Percentiles rank a stretch among this genome's conserved stretches.
Evolutionary conservation across 2,797 vertebrate genomes (phyloP).

Genomic region (Pelodytes ibericus): DNA sequence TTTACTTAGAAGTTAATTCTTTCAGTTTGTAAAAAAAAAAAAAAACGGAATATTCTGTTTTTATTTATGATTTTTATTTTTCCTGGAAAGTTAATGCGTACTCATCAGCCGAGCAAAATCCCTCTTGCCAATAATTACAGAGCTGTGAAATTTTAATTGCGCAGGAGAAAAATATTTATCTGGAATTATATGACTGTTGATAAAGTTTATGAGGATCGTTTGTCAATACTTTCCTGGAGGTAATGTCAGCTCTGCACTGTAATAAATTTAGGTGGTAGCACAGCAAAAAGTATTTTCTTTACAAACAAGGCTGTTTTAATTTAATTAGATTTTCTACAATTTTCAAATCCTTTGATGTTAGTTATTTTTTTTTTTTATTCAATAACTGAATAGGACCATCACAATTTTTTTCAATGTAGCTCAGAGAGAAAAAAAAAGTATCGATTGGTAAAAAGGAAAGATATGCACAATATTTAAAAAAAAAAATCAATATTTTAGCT

Average conservation of each 20-base stretch:
- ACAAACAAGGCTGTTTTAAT: not conserved
- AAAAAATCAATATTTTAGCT: not conserved
- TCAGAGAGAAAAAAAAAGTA: too few relatives aligned
- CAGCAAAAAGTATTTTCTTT: not conserved
- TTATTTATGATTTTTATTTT: not conserved
- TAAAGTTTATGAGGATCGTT: conserved; percentile 29
- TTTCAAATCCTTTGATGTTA: too few relatives aligned
- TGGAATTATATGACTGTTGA: conserved; percentile 17
- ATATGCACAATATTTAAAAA: not conserved
- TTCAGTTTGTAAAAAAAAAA: not conserved
- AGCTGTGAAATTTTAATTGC: conserved; percentile 8
- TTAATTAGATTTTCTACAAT: not conserved
- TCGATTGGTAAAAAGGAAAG: too few relatives aligned
- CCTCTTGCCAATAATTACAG: not conserved
- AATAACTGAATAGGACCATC: too few relatives aligned
- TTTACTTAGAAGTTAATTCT: not conserved
- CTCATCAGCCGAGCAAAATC: conserved; percentile 15
- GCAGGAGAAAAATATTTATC: conserved; percentile 40
- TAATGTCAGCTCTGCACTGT: not conserved
- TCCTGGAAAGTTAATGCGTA: conserved; percentile 13
- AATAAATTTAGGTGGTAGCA: not conserved
- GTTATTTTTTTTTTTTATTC: too few relatives aligned
- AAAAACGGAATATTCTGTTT: not conserved
- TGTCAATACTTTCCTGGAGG: conserved; percentile 10
- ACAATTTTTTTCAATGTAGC: too few relatives aligned